These are phyloP conservation scores for Stegastes partitus DNA, from an alignment of 2,113 vertebrate species.

Conservation along the genomic window DNA sequence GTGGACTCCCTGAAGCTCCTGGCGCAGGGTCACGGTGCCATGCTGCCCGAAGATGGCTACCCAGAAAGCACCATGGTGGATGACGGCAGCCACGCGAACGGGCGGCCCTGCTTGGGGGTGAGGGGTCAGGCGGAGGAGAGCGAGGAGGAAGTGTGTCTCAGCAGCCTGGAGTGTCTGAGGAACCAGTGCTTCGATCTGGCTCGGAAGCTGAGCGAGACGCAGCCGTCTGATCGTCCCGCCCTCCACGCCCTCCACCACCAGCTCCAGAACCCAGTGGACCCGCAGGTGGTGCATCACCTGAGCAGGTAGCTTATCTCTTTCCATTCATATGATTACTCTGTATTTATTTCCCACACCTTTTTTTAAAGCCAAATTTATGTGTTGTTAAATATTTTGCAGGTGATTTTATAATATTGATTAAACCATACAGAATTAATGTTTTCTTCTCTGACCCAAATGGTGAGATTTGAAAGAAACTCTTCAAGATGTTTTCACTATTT, in stretches of 20 bases:
- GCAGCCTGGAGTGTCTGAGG: constrained; percentile 96
- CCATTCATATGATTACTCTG: background rate
- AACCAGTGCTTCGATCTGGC: constrained; percentile 99
- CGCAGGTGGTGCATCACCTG: constrained; percentile 70
- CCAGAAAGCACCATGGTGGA: constrained; percentile 80
- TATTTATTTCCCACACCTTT: no score
- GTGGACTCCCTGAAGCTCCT: constrained; percentile 98
- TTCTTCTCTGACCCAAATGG: no score
- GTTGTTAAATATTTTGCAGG: no score
- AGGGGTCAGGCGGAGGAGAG: constrained; percentile 89
- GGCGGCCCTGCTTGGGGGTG: constrained; percentile 80
- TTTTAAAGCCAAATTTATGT: no score
- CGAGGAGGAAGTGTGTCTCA: constrained; percentile 95
- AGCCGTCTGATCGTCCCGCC: constrained; percentile 66
- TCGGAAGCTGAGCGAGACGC: constrained; percentile 92
- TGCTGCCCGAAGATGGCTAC: constrained; percentile 90
- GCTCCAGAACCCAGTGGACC: constrained; percentile 22
- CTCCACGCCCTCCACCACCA: constrained; percentile 60
- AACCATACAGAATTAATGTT: no score
- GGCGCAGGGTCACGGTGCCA: constrained; percentile 95
- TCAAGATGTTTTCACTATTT: no score
- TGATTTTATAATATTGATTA: no score
- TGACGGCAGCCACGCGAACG: constrained; percentile 77
- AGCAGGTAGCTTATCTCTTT: constrained; percentile 48
- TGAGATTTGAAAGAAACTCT: no score